Base-by-base conservation (phyloP, 2,113 vertebrate species). In the Petrocephalus microphthalmus region DNA sequence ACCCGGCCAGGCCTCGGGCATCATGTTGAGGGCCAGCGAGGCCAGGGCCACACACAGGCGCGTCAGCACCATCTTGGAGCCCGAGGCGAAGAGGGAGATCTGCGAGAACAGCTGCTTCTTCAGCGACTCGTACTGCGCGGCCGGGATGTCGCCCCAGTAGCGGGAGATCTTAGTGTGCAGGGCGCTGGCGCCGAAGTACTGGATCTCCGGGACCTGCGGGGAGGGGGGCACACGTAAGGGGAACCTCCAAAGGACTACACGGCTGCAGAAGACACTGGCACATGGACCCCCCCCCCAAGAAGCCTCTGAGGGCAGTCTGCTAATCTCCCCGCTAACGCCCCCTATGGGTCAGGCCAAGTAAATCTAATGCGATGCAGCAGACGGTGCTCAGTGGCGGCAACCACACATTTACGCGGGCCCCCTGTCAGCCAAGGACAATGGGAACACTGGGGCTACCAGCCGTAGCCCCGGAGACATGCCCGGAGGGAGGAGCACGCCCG, bases 111-210 rank as follows among this genome's bases (percentile, higher is more conserved):
- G 97, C 94, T 99, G 98, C 0, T 97, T 97, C 94, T 99, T 99
- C 87, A 99, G 96, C 88, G 95, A 97, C 93, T 99, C 98, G 0
- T 99, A 99, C 93, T 99, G 99, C 93, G 99, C 97, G 0, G 96
- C 94, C 0, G 99, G 99, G 91, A 99, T 99, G 94, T 99, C 99
- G 0, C 96, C 97, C 99, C 99, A 99, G 93, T 99, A 99, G 67
- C 98, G 97, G 54, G 99, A 99, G 91, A 99, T 99, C 93, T 99
- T 99, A 81, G 98, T 99, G 93, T 99, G 98, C 49, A 99, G 96
- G 3, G 99, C 99, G 0, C 97, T 99, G 67, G 99, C 99, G 1
- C 99, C 98, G 52, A 99, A 99, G 94, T 99, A 99, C 93, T 99
- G 99, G 94, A 99, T 99, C 96, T 99, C 99, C 0, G 98, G 98